Evolutionary conservation across 2,888 invertebrate species (phyloP), one percentile per base, ranked within the genome.

Genomic region (Eudemis profundana): DNA sequence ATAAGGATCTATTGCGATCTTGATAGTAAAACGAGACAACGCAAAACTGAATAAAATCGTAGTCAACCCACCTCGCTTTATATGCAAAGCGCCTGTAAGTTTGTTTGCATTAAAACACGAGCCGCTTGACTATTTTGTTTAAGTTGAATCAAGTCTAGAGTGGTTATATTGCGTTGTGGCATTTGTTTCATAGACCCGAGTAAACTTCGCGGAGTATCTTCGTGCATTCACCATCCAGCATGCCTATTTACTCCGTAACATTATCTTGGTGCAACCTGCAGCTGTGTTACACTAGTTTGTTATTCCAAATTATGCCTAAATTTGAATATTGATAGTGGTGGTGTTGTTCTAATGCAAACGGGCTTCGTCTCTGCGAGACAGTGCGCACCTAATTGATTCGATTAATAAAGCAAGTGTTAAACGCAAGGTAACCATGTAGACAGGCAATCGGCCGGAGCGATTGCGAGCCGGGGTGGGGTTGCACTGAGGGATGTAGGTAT

Each of bases 401-500:
- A 79, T 78, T 70, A 71, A 73, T 76, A 79, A 81, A 83, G 76
- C 85, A 86, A 89, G 82, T 91, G 91, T 90, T 90, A 82, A 90
- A 91, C 90, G 92, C 92, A 92, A 91, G 84, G 81, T 92, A 90
- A 91, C 92, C 92, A 90, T 83, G 82, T 89, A 90, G 91, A 91
- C 88, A 78, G 84, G 87, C 87, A 82, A 84, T 85, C 87, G 84
- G 82, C 85, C 86, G 85, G 82, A 81, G 82, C 81, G 86, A 86
- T 86, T 84, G 89, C 86, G 74, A 84, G 83, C 81, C 88, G 90
- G 90, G 90, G 89, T 89, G 89, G 89, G 92, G 90, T 90, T 90
- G 91, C 92, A 90, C 91, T 90, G 90, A 90, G 92, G 91, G 91
- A 84, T 89, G 92, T 93, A 92, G 92, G 92, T 93, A 92, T 93